Evolutionary conservation across 2,113 vertebrate genomes (phyloP), one percentile per base, ranked within the genome.

Genomic region (Oreotrochilus melanogaster): DNA sequence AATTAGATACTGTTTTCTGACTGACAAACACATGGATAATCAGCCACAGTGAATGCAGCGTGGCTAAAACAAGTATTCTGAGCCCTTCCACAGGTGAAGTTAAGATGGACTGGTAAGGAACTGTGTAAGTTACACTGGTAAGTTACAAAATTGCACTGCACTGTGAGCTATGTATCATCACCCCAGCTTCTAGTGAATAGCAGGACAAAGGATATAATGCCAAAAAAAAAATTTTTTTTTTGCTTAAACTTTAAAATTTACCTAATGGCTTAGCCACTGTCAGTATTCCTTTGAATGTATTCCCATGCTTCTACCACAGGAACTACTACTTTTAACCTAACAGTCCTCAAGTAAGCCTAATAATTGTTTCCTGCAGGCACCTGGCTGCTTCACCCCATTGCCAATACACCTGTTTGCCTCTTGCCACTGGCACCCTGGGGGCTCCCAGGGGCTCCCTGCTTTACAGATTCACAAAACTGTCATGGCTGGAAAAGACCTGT

Each of bases 351-450:
- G 7, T 3, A 12, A 42, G n/a, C 25, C 78, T 13, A 3, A 37
- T 16, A 3, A 16, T 42, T 5, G 0, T 15, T 39, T 19, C 4
- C 18, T 18, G 10, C 53, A 8, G 73, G 48, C 72, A 18, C 14
- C 14, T 1, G 14, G 2, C 17, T 7, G 0, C 56, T 24, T 18
- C 28, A 11, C 57, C 0, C 2, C 1, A 27, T 30, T 4, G 4
- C n/a, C 5, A 48, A 6, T 0, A 5, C 27, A 3, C 18, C 27
- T 25, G 24, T 11, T 14, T 5, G 21, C 78, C 28, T 3, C n/a
- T 4, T 14, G n/a, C 69, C 2, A 5, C n/a, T 18, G 28, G 11
- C 22, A 11, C 48, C 48, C 48, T 54, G 53, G 53, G 54, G 54
- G 54, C 31, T 31, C 30, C 28, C 16, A 7, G 53, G 11, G 22